Conservation (phyloP, 1,140 invertebrate species). For the Microplitis demolitor region DNA sequence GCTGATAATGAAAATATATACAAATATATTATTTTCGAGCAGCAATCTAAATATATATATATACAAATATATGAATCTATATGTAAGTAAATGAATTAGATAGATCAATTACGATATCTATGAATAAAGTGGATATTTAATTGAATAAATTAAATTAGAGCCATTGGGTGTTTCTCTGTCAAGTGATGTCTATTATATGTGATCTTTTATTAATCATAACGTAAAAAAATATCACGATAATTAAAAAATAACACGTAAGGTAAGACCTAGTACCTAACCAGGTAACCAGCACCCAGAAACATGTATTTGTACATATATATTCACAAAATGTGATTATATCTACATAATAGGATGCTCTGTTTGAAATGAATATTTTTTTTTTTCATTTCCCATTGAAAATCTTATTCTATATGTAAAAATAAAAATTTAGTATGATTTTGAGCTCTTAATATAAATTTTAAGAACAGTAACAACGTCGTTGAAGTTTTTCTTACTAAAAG, state of each 20-base stretch:
- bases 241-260: not conserved
- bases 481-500: too few relatives aligned
- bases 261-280: not conserved
- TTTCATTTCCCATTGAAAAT: too few relatives aligned
- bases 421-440: too few relatives aligned
- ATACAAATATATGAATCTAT: not conserved
- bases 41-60: not conserved
- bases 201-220: conserved; percentile 28
- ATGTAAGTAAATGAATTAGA: not conserved
- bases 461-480: too few relatives aligned
- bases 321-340: too few relatives aligned
- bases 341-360: too few relatives aligned
- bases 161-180: conserved; percentile 18
- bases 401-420: too few relatives aligned
- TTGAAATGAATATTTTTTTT: too few relatives aligned
- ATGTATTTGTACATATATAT: too few relatives aligned
- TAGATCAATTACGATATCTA: not conserved
- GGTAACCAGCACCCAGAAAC: too few relatives aligned
- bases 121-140: not conserved
- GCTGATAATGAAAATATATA: not conserved
- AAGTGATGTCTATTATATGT: conserved; percentile 7
- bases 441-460: too few relatives aligned
- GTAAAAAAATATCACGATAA: not conserved
- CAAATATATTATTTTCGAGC: not conserved
- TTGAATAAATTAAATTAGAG: not conserved